Conservation (phyloP, 2,113 vertebrate species). For the Vimba vimba region DNA sequence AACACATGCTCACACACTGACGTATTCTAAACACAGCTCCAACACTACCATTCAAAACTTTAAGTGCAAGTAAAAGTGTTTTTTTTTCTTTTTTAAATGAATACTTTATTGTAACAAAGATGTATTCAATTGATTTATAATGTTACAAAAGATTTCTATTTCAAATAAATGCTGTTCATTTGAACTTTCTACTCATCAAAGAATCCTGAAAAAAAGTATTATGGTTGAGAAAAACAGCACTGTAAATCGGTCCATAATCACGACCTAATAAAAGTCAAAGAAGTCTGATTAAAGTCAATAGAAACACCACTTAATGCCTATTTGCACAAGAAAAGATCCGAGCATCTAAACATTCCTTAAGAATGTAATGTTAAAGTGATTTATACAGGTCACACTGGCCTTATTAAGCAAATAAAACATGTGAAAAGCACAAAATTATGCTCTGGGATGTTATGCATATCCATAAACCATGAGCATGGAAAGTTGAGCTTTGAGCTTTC, state of each 20-base stretch:
- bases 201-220: too few relatives aligned
- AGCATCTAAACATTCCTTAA: not conserved
- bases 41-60: not conserved
- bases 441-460: slow-evolving; percentile 19
- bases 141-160: not conserved
- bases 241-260: not conserved
- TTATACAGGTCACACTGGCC: not conserved
- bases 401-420: slow-evolving; percentile 33
- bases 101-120: not conserved
- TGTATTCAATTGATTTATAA: not conserved
- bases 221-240: not conserved
- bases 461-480: slow-evolving; percentile 22
- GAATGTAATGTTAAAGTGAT: not conserved
- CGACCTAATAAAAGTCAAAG: not conserved
- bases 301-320: not conserved
- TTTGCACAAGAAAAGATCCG: not conserved
- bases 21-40: not conserved
- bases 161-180: not conserved
- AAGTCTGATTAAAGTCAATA: not conserved
- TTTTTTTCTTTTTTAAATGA: not conserved
- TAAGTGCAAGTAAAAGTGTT: not conserved
- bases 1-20: not conserved
- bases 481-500: slow-evolving; percentile 10
- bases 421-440: slow-evolving; percentile 12
- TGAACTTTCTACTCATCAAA: not conserved